Evolutionary conservation across 2,888 invertebrate species (phyloP), one percentile per base, ranked within the genome.

Genomic region (Thera obeliscata): DNA sequence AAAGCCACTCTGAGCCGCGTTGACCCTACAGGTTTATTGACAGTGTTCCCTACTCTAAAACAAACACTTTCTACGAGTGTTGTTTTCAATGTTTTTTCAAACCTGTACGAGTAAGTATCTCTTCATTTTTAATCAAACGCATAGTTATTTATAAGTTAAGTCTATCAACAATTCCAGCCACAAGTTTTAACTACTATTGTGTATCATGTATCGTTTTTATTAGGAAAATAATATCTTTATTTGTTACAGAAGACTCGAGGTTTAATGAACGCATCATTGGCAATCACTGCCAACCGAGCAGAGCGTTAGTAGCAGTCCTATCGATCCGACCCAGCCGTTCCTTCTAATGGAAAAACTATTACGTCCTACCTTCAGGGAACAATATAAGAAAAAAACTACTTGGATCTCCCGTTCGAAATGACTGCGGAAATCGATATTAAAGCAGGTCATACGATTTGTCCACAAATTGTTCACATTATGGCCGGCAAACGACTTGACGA

Each of bases 1-100:
- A 90, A 92, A 93, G 88, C 93, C 84, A 85, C 86, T 87, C 83
- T 86, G 86, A 88, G 85, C 88, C 88, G 80, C 80, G 79, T 82
- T 86, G 89, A 88, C 90, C 91, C 71, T 63, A 68, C 68, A 74
- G 70, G 67, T 72, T 72, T 69, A 74, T 65, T 62, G 57, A 65
- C 67, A 69, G 60, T 69, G 60, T 46, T 56, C 36, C 46, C n/a
- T 57, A 64, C 67, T 67, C 65, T 67, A 62, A 67, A 67, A 52
- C 56, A 60, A 67, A 70, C 57, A 63, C 38, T 64, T 64, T 36
- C 22, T 8, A n/a, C 12, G 52, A 52, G 9, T 7, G 5, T 56
- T 41, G 50, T n/a, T 56, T 48, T 41, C 2, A 48, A 54, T 3
- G 8, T 8, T 49, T 12, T 49, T 49, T 3, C 3, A 33, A 2